Evolutionary conservation across 2,888 invertebrate genomes (phyloP), one percentile per base, ranked within the genome.

Genomic region (Alitta virens): DNA sequence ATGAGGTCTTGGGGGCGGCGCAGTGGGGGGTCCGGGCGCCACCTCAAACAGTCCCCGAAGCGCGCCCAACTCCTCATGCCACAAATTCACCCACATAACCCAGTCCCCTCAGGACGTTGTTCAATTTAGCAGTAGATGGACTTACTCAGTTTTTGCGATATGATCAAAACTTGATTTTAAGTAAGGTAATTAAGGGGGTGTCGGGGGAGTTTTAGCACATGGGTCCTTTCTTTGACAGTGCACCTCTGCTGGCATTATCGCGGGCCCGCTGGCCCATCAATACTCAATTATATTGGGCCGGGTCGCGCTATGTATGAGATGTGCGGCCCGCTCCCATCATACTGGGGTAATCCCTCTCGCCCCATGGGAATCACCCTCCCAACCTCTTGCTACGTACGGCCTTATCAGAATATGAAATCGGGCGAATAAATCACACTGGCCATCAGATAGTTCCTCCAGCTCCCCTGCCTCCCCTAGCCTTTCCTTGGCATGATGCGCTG

Each of bases 111-210:
- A 9, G 59, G 59, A 59, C n/a, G 21, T 33, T 25, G 38, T 40
- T 38, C 59, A 59, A 59, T 59, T 59, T 59, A 59, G 49, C 59
- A 59, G 59, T 50, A 59, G 59, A 59, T 59, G 49, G 59, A 59
- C 59, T 59, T 59, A 51, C 51, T 59, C 51, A 40, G 59, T 59
- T 51, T 51, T 46, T 51, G 24, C 52, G 59, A 59, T 59, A 59
- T 59, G 50, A 59, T 59, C 59, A 49, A 46, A 59, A 59, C 51
- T 49, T 59, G 59, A 59, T 59, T 59, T 59, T 59, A 51, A 59
- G 59, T 59, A 59, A 59, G 59, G 59, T 59, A 59, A 59, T 59
- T 59, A 59, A 59, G 59, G 24, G 38, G 38, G 33, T 51, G 40
- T 50, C 57, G 38, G 14, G 59, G 59, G 59, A 59, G 42, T 52